phyloP scores from a whole-genome alignment of 2,888 invertebrate genomes.

The Caenorhabditis afra region DNA sequence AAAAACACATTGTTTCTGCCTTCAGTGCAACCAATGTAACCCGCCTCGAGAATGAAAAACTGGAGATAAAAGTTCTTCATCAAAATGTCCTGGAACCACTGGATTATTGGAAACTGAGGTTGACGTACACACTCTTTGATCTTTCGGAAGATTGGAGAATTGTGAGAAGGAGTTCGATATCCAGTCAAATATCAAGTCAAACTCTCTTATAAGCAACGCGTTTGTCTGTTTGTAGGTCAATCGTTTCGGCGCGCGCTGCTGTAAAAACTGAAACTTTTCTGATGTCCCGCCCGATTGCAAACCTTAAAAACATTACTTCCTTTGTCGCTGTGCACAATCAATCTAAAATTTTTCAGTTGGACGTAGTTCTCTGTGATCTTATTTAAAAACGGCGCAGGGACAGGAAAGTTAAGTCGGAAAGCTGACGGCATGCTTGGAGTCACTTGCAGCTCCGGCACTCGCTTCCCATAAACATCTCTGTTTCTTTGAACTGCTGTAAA shows the following conservation, averaged over 20 bases:
- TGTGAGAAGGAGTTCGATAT: conserved; percentile 42
- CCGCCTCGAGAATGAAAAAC: conserved; percentile 62
- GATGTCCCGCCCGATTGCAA: neutral
- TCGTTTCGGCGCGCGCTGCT: conserved; percentile 23
- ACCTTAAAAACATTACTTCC: neutral
- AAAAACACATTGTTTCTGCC: conserved; percentile 31
- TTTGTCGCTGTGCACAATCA: neutral
- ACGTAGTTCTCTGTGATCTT: neutral
- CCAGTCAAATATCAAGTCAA: conserved; percentile 50
- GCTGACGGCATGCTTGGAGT: too few species aligned
- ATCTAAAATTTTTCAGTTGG: neutral
- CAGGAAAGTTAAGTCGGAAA: neutral
- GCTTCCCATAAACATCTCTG: conserved; percentile 52
- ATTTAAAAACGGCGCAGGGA: neutral
- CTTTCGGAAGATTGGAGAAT: conserved; percentile 20
- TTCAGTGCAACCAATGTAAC: conserved; percentile 50
- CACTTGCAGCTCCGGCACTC: neutral
- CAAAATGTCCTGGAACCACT: conserved; percentile 44
- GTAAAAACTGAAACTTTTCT: neutral
- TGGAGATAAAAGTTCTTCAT: conserved; percentile 61
- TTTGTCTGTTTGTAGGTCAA: conserved; percentile 59
- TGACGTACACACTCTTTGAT: conserved; percentile 36
- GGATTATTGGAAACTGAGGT: neutral
- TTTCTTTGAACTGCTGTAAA: conserved; percentile 49
- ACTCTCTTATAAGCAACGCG: conserved; percentile 38